Conservation (phyloP, 2,888 invertebrate species). For the Lasioglossum morio region DNA sequence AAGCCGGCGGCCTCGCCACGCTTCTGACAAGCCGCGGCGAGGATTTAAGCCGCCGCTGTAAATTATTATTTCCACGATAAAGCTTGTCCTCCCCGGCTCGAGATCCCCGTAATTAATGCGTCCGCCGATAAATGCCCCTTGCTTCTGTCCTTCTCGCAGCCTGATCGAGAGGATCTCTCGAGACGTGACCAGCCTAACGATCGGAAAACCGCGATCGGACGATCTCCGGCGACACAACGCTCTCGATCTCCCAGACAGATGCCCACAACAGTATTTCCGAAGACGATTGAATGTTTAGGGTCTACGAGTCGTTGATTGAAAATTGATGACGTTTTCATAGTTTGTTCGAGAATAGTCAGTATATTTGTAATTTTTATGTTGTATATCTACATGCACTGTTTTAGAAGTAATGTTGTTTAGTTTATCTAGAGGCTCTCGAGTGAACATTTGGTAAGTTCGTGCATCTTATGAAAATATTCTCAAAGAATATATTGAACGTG, state of each 20-base stretch:
- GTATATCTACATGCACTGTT: not conserved
- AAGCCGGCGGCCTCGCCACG: slow-evolving; percentile 37
- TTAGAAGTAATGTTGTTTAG: no score
- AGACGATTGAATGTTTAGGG: not conserved
- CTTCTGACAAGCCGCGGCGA: slow-evolving; percentile 54
- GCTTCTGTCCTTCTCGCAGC: slow-evolving; percentile 16
- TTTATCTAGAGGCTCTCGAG: no score
- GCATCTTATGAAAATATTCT: not conserved
- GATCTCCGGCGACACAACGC: not conserved
- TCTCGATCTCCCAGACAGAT: not conserved
- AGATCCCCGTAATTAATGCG: slow-evolving; percentile 65
- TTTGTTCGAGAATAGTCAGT: not conserved
- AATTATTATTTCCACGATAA: slow-evolving; percentile 78
- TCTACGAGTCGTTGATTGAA: not conserved
- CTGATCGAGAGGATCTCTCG: slow-evolving; percentile 56
- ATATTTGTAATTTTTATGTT: not conserved
- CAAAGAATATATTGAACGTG: not conserved
- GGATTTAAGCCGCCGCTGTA: slow-evolving; percentile 73
- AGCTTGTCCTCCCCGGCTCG: slow-evolving; percentile 44
- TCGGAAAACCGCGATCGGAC: not conserved
- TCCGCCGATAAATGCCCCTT: slow-evolving; percentile 52
- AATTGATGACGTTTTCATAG: not conserved
- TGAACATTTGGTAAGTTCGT: no score
- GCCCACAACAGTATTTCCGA: not conserved
- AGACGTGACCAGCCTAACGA: slow-evolving; percentile 49